Evolutionary conservation across 2,888 invertebrate species (phyloP).

Genomic region (Eulithis testata): DNA sequence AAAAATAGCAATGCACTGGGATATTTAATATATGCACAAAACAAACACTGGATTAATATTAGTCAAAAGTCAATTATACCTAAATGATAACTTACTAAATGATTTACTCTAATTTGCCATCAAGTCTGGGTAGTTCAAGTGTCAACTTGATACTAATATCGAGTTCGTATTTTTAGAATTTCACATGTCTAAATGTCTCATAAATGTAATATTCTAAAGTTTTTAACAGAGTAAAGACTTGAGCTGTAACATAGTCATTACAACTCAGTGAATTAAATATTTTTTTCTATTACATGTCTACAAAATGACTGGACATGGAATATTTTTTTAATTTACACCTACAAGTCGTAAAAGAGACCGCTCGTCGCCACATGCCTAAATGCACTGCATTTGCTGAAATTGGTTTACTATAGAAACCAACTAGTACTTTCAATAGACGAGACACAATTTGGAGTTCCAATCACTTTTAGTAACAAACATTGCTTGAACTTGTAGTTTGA

Average conservation of each 20-base stretch:
- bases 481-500: constrained; percentile 17
- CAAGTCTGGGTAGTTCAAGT: constrained; percentile 26
- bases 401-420: constrained; percentile 6
- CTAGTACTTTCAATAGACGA: constrained; percentile 2
- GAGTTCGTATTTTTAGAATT: neutral
- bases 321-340: constrained; percentile 30
- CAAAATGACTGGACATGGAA: constrained; percentile 27
- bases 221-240: constrained; percentile 39
- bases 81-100: constrained; percentile 44
- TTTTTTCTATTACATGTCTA: constrained; percentile 31
- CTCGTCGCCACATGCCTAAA: constrained; percentile 57
- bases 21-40: constrained; percentile 51
- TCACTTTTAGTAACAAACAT: neutral
- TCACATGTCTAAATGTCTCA: constrained; percentile 1
- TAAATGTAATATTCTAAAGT: constrained; percentile 9
- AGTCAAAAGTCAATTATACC: constrained; percentile 48
- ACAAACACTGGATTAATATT: constrained; percentile 57
- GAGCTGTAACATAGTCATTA: constrained; percentile 11
- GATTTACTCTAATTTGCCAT: constrained; percentile 42
- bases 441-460: constrained; percentile 14
- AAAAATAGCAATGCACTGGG: constrained; percentile 66
- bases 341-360: constrained; percentile 33
- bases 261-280: constrained; percentile 6
- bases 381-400: constrained; percentile 46
- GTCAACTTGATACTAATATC: constrained; percentile 8